Percentiles rank a stretch among this genome's conserved stretches.
These are phyloP conservation scores for Megathymus violae DNA, from an alignment of 1,140 invertebrate genomes.

Conservation along the genomic window DNA sequence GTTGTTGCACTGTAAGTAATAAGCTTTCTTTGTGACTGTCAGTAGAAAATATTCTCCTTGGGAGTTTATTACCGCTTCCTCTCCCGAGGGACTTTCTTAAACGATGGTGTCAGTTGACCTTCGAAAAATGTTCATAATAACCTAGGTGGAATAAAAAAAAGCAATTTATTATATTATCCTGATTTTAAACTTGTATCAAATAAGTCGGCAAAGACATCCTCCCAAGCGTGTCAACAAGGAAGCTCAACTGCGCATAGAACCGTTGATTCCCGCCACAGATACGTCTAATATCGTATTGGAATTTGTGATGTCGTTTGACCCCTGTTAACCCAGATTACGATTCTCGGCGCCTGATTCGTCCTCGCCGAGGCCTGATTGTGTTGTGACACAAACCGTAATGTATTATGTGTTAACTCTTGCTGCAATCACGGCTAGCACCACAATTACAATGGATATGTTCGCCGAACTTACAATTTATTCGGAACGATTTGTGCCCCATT, in stretches of 20 bases:
- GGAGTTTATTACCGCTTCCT: too few relatives aligned
- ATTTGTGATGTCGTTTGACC: constrained; percentile 85
- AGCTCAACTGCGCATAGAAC: constrained; percentile 64
- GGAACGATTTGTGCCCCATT: constrained; percentile 55
- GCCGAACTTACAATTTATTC: constrained; percentile 75
- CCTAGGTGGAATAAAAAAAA: too few relatives aligned
- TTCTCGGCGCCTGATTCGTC: constrained; percentile 82
- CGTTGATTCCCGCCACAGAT: constrained; percentile 81
- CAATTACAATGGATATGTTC: constrained; percentile 79
- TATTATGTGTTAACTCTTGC: constrained; percentile 83
- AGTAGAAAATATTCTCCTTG: too few relatives aligned
- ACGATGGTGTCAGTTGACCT: too few relatives aligned
- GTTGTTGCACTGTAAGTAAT: too few relatives aligned
- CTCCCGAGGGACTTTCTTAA: too few relatives aligned
- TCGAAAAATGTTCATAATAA: too few relatives aligned
- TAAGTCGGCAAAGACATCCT: constrained; percentile 6
- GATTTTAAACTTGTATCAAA: too few relatives aligned
- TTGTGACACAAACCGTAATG: constrained; percentile 84
- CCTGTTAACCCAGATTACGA: constrained; percentile 84
- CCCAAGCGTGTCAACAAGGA: constrained; percentile 51
- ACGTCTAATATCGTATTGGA: constrained; percentile 84
- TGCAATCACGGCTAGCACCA: constrained; percentile 78
- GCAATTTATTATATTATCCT: too few relatives aligned
- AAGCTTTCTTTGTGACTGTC: too few relatives aligned
- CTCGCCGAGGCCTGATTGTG: constrained; percentile 78